Evolutionary conservation across 2,113 vertebrate genomes (phyloP), one percentile per base, ranked within the genome.

Genomic region (Ceyx margarethae): DNA sequence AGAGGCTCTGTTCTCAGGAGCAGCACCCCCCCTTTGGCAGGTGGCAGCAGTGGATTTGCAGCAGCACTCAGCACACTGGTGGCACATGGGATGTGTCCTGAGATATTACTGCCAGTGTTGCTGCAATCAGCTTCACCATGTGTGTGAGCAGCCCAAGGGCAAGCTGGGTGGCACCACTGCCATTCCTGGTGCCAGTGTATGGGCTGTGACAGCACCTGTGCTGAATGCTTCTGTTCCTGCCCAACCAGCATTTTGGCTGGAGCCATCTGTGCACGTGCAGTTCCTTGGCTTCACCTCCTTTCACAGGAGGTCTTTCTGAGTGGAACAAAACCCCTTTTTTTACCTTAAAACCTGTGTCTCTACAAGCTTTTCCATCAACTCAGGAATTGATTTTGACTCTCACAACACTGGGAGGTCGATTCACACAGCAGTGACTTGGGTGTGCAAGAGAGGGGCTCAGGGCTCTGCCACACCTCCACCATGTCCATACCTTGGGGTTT

Each of bases 21-120:
- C 31, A 50, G 10, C 15, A 15, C 54, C 45, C 15, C 56, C 87
- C 21, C 33, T 45, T 14, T 33, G 35, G 25, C 43, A 26, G 31
- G 48, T 50, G 57, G 12, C 1, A 1, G 31, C 26, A 46, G 11
- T 74, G 46, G 58, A 26, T 76, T 46, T 1, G 61, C 73, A 65
- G 62, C 28, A 23, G 28, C 31, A 20, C 13, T 12, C 0, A 0
- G n/a, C 25, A 42, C 1, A 3, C 42, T 53, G 48, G 64, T 35
- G 46, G 43, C 56, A 25, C 1, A 0, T 13, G 77, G 61, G 25
- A 42, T 1, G 3, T 25, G 35, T 53, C 22, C 17, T 45, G 60
- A 15, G 13, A 15, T 5, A 46, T 73, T 62, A 20, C 28, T 67
- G 21, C 33, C 10, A 14, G 18, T 18, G 2, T 25, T n/a, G 65